These are phyloP conservation scores for Ochropacha duplaris DNA, from an alignment of 2,888 invertebrate species.

Conservation along the genomic window DNA sequence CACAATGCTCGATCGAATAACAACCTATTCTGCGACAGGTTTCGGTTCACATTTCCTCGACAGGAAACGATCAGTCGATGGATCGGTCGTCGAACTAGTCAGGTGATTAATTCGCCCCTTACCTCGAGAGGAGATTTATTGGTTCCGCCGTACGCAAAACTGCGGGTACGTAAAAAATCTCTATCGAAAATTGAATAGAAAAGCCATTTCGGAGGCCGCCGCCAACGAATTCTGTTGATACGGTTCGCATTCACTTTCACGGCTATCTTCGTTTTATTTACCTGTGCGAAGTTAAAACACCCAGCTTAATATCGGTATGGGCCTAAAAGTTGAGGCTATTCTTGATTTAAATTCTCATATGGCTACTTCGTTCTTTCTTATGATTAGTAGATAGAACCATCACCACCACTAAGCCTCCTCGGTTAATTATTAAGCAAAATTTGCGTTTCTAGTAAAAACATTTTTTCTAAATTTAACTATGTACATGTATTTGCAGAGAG, in stretches of 20 bases:
- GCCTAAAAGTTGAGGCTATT: slow-evolving; percentile 4
- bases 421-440: neutral
- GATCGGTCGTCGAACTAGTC: slow-evolving; percentile 71
- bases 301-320: slow-evolving; percentile 27
- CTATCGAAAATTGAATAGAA: slow-evolving; percentile 83
- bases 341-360: slow-evolving; percentile 11
- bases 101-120: slow-evolving; percentile 81
- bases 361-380: neutral
- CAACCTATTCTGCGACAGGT: slow-evolving; percentile 35
- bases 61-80: slow-evolving; percentile 39
- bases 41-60: slow-evolving; percentile 50
- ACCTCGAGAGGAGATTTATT: slow-evolving; percentile 81
- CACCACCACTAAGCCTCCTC: no score
- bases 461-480: neutral
- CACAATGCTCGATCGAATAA: slow-evolving; percentile 35
- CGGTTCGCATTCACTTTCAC: slow-evolving; percentile 63
- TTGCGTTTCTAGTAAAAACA: neutral
- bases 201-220: slow-evolving; percentile 74
- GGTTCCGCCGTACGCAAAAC: slow-evolving; percentile 82
- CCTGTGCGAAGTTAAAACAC: slow-evolving; percentile 48
- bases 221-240: slow-evolving; percentile 70
- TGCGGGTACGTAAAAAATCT: slow-evolving; percentile 82
- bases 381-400: neutral
- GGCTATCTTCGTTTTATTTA: slow-evolving; percentile 73
- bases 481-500: neutral